phyloP scores from a whole-genome alignment of 2,797 vertebrate species.

The Hylomyscus alleni region DNA sequence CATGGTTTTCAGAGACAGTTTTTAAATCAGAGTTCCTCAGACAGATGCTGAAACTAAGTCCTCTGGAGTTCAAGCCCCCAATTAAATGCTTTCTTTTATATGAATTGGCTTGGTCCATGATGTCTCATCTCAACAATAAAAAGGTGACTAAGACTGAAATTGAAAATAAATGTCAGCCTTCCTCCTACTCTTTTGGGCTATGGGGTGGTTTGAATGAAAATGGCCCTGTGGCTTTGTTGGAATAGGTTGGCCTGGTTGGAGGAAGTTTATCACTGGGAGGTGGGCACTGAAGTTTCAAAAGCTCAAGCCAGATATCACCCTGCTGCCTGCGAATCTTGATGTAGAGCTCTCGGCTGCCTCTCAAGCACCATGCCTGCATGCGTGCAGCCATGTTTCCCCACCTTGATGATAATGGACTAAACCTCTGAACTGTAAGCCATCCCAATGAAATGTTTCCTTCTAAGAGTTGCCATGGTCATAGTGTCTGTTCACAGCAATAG shows the following conservation, averaged over 20 bases:
- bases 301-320: not conserved
- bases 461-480: not conserved
- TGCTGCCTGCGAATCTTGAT: not conserved
- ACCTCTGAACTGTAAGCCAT: not conserved
- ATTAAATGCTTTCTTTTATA: not conserved
- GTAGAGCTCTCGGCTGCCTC: not conserved
- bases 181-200: not conserved
- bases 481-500: not conserved
- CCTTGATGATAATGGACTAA: not conserved
- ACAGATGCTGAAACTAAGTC: not conserved
- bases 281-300: not conserved
- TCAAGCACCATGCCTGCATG: not conserved
- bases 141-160: not conserved
- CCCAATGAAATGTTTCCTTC: not conserved
- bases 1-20: not conserved
- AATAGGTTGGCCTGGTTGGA: not conserved
- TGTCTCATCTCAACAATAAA: not conserved
- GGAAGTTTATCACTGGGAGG: not conserved
- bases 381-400: not conserved
- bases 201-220: not conserved
- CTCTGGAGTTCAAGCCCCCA: not conserved
- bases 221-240: not conserved
- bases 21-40: not conserved
- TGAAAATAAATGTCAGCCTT: not conserved
- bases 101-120: not conserved